Evolutionary conservation across 2,888 invertebrate genomes (phyloP), one percentile per base, ranked within the genome.

Genomic region (Athalia rosae): DNA sequence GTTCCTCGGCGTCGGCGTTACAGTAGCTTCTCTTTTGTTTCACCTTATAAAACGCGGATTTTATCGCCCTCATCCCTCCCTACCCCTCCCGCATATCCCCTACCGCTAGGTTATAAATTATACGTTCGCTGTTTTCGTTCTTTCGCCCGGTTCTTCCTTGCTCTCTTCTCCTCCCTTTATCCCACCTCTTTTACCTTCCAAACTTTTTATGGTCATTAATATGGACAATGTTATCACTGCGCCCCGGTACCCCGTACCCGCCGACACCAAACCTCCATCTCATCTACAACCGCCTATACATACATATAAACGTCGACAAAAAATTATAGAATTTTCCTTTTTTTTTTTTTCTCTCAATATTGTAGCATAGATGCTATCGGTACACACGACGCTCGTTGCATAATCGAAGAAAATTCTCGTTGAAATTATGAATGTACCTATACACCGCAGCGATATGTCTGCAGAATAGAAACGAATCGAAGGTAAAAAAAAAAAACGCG

Each of bases 31-130:
- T 76, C 78, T 76, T 78, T 78, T 78, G 78, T 78, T 76, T 78
- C 74, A 76, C 76, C 78, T 78, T 76, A 78, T 76, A 76, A 78
- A 78, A 78, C 76, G 64, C 15, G 76, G 66, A 78, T 78, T 78
- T 78, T 78, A 78, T 78, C 76, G 76, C 76, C 76, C 47, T 43
- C 56, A 43, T 15, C 61, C 43, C 74, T 47, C 45, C 43, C 43
- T 6, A 13, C 48, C 9, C 13, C 64, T 50, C 50, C 48, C 41
- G 28, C 15, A n/a, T 62, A 9, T 41, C 41, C 61, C 61, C 9
- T 9, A 11, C 62, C 41, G 41, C 41, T 43, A 41, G 64, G 77
- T 77, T 77, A 77, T 77, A 77, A 77, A 77, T 77, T 77, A 28
- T 28, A 77, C 69, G 53, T 69, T 77, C 69, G 77, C 77, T 69